These are phyloP conservation scores for Cloeon dipterum DNA, from an alignment of 2,888 invertebrate species.

Conservation along the genomic window DNA sequence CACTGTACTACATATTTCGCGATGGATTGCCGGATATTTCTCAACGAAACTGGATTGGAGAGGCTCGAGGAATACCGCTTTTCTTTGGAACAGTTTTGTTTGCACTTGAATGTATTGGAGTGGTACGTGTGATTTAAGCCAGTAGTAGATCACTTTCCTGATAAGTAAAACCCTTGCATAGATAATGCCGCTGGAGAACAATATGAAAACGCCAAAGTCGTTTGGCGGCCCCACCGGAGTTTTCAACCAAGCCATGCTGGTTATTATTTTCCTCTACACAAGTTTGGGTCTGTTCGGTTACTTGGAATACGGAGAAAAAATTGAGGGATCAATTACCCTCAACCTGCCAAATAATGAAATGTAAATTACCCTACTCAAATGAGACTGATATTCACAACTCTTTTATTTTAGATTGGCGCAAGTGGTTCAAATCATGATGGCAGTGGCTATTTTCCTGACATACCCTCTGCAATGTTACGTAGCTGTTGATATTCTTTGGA, in stretches of 20 bases:
- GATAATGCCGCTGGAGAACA: constrained; percentile 83
- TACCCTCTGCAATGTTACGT: constrained; percentile 34
- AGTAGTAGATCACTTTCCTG: no score
- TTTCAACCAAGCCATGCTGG: constrained; percentile 60
- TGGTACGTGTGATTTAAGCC: constrained; percentile 37
- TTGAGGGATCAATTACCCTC: constrained; percentile 64
- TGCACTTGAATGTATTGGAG: constrained; percentile 85
- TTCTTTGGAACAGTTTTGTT: constrained; percentile 93
- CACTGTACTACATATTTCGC: constrained; percentile 56
- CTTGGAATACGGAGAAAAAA: constrained; percentile 48
- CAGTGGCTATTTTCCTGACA: constrained; percentile 21
- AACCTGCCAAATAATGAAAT: constrained; percentile 38
- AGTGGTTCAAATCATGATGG: background rate
- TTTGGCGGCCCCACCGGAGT: constrained; percentile 68
- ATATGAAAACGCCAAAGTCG: constrained; percentile 67
- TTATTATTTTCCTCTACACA: constrained; percentile 60
- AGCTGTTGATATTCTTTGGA: constrained; percentile 27
- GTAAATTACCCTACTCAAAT: no score
- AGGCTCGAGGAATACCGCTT: constrained; percentile 49
- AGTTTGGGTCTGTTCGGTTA: constrained; percentile 83
- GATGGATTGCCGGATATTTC: constrained; percentile 35
- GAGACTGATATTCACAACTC: no score
- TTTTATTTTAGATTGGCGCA: background rate
- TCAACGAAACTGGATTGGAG: constrained; percentile 36
- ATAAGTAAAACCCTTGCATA: constrained; percentile 17